Conservation (phyloP, 2,113 vertebrate species). For the human region GRCh38 chr5:57640501-57641000, state of each 20-base stretch:
- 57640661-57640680: not conserved
- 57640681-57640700: accelerated
- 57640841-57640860: not conserved
- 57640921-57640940: not conserved
- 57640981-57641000: not conserved
- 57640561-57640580: not conserved
- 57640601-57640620: not conserved
- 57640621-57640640: not conserved
- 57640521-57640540: not conserved
- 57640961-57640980: not conserved
- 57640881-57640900: not conserved
- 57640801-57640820: not conserved
- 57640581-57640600: not conserved
- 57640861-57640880: not conserved
- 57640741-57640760: conserved; percentile 11
- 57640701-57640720: not conserved
- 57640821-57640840: not conserved
- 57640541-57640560: not conserved
- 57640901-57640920: not conserved
- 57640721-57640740: not conserved
- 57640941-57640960: not conserved
- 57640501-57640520: not conserved
- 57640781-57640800: not conserved
- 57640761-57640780: not conserved
- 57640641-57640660: not conserved